Conservation (phyloP, 2,888 invertebrate species). For the Rhagium mordax region DNA sequence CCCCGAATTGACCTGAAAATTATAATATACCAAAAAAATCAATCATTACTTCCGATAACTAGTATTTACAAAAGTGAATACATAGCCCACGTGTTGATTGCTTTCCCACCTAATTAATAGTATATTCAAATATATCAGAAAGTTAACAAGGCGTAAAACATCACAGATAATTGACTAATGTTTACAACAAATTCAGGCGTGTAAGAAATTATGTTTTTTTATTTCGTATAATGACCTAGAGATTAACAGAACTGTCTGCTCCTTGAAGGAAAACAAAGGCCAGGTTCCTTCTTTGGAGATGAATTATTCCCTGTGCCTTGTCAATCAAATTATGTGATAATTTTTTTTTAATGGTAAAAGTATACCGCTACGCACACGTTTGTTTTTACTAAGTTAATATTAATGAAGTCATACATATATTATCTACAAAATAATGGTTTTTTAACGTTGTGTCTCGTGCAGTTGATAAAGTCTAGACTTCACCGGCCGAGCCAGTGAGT, state of each 20-base stretch:
- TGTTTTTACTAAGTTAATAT: too few species aligned
- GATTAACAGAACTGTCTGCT: background rate
- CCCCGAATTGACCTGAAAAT: background rate
- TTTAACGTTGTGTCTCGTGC: background rate
- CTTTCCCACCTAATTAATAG: background rate
- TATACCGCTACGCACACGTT: background rate
- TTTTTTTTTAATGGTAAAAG: background rate
- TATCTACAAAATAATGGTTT: background rate
- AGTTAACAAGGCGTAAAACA: conserved; percentile 2
- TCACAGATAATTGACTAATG: background rate
- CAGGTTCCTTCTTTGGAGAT: background rate
- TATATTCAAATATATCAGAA: conserved; percentile 11
- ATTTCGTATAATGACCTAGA: conserved; percentile 2
- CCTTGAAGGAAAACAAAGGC: background rate
- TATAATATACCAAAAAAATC: conserved; percentile 2
- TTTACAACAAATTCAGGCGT: background rate
- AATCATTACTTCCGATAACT: conserved; percentile 8
- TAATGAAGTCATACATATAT: background rate
- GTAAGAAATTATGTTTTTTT: conserved; percentile 4
- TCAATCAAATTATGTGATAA: background rate
- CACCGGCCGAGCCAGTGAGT: too few species aligned
- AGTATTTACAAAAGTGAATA: conserved; percentile 4
- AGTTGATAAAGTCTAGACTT: background rate
- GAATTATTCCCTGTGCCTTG: background rate
- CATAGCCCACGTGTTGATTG: conserved; percentile 6